Conservation (phyloP, 1,140 invertebrate species). For the Mylabris phalerata region DNA sequence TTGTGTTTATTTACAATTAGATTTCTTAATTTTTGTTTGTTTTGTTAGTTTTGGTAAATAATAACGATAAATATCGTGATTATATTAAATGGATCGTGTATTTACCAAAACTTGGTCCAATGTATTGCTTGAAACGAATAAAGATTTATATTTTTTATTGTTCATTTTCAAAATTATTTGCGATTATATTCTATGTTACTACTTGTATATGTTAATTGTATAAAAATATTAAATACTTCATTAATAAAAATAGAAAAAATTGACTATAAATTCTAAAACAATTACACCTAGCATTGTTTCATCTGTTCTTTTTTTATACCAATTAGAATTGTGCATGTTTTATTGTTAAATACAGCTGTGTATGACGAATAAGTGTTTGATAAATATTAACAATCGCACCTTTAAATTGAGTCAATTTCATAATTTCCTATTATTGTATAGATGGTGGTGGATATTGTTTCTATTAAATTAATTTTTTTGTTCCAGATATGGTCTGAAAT, state of each 20-base stretch:
- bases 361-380: slow-evolving; percentile 5
- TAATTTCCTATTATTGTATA: neutral
- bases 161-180: slow-evolving; percentile 15
- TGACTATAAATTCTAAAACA: slow-evolving; percentile 17
- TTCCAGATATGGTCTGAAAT: no score
- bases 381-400: neutral
- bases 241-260: slow-evolving; percentile 8
- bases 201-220: slow-evolving; percentile 34
- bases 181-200: slow-evolving; percentile 13
- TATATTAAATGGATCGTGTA: neutral
- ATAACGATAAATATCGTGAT: no score
- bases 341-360: slow-evolving; percentile 10
- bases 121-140: neutral
- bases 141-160: slow-evolving; percentile 8
- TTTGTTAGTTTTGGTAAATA: no score
- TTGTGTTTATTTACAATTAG: neutral
- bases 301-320: slow-evolving; percentile 6
- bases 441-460: neutral
- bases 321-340: slow-evolving; percentile 12
- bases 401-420: neutral
- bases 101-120: neutral
- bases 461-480: no score
- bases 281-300: no score
- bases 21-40: no score
- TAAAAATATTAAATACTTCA: slow-evolving; percentile 23